phyloP scores from a whole-genome alignment of 2,113 vertebrate genomes.

The Urocolius indicus region DNA sequence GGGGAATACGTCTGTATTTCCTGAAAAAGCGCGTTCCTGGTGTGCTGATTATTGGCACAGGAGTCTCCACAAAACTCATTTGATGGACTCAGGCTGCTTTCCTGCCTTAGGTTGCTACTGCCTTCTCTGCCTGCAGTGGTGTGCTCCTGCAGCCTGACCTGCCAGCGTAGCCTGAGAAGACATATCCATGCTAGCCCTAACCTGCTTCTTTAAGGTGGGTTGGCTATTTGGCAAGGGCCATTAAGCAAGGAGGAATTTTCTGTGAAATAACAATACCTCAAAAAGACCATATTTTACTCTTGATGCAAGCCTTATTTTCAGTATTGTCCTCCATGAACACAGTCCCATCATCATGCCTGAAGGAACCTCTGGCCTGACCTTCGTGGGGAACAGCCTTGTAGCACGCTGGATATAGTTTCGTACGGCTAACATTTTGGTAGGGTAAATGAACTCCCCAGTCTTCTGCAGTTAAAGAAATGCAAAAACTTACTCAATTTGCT shows the following conservation, averaged over 20 bases:
- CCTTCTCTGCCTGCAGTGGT: rapidly evolving
- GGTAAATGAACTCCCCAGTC: not conserved
- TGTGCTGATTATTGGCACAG: not conserved
- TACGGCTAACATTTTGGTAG: not conserved
- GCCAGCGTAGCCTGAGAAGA: rapidly evolving
- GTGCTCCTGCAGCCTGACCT: not conserved
- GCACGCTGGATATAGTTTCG: not conserved
- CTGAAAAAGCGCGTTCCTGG: not conserved
- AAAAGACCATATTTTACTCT: not conserved
- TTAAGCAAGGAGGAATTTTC: not conserved
- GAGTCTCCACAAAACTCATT: not conserved
- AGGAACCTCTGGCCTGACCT: not conserved
- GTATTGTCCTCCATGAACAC: not conserved
- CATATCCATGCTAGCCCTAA: not conserved
- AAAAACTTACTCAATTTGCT: not conserved
- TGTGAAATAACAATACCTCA: not conserved
- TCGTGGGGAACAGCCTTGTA: not conserved
- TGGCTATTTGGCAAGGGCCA: not conserved
- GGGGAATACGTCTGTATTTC: rapidly evolving
- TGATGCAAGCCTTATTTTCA: not conserved
- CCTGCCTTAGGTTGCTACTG: not conserved
- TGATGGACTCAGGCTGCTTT: not conserved
- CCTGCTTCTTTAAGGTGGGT: not conserved
- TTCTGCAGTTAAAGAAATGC: not conserved
- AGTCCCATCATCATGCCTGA: not conserved